A percentile compares a stretch with the other conserved stretches of the same genome.
Evolutionary conservation across 2,888 invertebrate species (phyloP).

Genomic region (Axea sp.): DNA sequence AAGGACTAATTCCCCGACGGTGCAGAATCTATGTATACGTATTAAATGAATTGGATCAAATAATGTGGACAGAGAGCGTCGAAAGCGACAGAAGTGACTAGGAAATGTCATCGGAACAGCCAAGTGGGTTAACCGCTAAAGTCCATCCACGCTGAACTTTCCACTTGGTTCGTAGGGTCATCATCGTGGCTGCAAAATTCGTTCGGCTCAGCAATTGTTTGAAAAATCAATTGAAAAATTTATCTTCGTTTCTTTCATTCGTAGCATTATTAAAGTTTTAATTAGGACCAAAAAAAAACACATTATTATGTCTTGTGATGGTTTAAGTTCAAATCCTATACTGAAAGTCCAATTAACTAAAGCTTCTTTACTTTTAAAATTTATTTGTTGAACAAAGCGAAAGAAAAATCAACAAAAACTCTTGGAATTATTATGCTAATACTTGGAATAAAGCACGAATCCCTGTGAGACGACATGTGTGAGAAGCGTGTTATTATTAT

Average conservation of each 20-base stretch:
- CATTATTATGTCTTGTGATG: too few species aligned
- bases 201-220: constrained; percentile 58
- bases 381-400: too few species aligned
- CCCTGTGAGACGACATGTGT: constrained; percentile 11
- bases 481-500: constrained; percentile 68
- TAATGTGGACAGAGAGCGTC: constrained; percentile 18
- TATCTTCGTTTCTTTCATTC: too few species aligned
- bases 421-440: constrained; percentile 77
- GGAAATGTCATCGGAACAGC: constrained; percentile 60
- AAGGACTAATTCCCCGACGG: too few species aligned
- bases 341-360: too few species aligned
- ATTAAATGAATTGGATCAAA: constrained; percentile 50
- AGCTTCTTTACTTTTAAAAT: too few species aligned
- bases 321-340: too few species aligned
- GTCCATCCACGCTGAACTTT: constrained; percentile 66
- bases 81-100: constrained; percentile 58
- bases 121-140: constrained; percentile 71
- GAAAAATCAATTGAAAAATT: constrained; percentile 60
- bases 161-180: constrained; percentile 63
- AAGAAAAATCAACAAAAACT: constrained; percentile 33
- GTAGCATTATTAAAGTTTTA: too few species aligned
- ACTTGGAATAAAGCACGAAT: constrained; percentile 66
- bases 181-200: constrained; percentile 40
- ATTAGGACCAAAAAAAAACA: too few species aligned
- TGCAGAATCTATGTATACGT: too few species aligned